Base-by-base conservation (phyloP, 2,797 vertebrate genomes). In the Diplodus sargus region DNA sequence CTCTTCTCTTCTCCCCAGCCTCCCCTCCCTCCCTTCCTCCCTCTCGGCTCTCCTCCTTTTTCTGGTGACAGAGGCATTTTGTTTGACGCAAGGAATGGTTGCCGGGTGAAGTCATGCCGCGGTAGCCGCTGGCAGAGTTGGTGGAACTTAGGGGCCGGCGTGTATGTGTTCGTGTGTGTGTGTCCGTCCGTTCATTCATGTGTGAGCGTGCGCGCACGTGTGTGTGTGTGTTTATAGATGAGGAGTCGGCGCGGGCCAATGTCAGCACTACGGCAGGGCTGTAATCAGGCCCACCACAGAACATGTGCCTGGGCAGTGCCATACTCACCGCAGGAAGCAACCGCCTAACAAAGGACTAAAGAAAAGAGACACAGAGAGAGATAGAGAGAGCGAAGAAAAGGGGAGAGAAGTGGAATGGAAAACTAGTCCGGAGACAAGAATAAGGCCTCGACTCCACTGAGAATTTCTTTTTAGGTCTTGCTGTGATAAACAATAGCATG, bases 41-140 rank as follows among this genome's bases (percentile, higher is more conserved):
- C 64, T 76, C 76, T 71, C 30, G 2, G 70, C 76, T 79, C 89
- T 71, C 75, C 82, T 87, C 83, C 81, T 71, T 90, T 88, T 93
- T 94, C 94, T 95, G 93, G 94, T 96, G 95, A 96, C 93, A 95
- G 95, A 95, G 92, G 92, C 87, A 94, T 96, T 95, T 95, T 94
- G 94, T 95, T 95, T 93, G 94, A 94, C 90, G 80, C 94, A 94
- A 85, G 88, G 89, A 83, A 52, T 92, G 90, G 93, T 94, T 96
- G 89, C 90, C 86, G 93, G 93, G 90, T 94, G 95, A 96, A 93
- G 94, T 95, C 91, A 95, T 94, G 89, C 84, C 87, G 87, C 95
- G 93, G 93, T 94, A 95, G 95, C 93, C 87, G 91, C 82, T 91
- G 93, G 92, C 91, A 92, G 93, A 87, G 92, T 85, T 79, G 84